Conservation (phyloP, 1,140 invertebrate species). For the Diorhabda carinulata region DNA sequence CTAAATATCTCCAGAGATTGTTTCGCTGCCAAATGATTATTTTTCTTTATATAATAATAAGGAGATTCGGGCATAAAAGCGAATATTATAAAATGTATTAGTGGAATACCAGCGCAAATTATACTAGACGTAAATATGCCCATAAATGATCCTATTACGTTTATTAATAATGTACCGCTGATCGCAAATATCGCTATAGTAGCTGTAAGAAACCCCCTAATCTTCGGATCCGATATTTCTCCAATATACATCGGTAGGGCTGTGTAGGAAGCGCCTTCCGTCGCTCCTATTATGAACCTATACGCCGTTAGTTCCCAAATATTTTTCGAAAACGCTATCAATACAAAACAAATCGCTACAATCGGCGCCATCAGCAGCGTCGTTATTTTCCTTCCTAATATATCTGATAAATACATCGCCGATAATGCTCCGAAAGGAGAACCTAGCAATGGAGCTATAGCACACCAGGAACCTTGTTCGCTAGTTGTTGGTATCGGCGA, state of each 20-base stretch:
- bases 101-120: conserved; percentile 51
- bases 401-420: conserved; percentile 50
- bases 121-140: conserved; percentile 52
- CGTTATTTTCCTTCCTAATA: conserved; percentile 64
- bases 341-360: conserved; percentile 62
- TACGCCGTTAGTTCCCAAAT: conserved; percentile 42
- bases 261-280: conserved; percentile 65
- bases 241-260: conserved; percentile 63
- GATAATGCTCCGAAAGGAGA: conserved; percentile 52
- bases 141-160: conserved; percentile 60
- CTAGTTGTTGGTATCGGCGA: conserved; percentile 50
- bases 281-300: conserved; percentile 58
- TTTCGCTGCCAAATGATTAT: conserved; percentile 64
- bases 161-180: conserved; percentile 65
- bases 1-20: conserved; percentile 73
- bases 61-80: conserved; percentile 85
- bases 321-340: conserved; percentile 55
- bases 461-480: conserved; percentile 63
- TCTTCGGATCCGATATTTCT: conserved; percentile 63
- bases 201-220: conserved; percentile 46
- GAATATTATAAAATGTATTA: conserved; percentile 48
- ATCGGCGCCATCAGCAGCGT: conserved; percentile 57
- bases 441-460: conserved; percentile 45
- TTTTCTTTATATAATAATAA: conserved; percentile 77
- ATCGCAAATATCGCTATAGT: conserved; percentile 39